Base-by-base conservation (phyloP, 2,113 vertebrate genomes). In the Vanacampus margaritifer region DNA sequence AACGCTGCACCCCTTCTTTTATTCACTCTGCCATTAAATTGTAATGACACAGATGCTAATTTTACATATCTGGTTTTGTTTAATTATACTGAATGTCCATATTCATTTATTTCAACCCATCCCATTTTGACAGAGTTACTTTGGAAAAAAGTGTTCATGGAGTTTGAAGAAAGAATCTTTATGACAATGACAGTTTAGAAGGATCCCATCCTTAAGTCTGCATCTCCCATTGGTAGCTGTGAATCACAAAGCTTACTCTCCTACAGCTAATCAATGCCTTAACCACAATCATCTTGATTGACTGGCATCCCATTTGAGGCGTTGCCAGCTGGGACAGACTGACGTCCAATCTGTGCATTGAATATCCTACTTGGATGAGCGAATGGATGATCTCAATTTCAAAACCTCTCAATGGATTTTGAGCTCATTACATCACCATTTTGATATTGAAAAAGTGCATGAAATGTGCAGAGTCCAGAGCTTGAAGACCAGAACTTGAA, bases 31-130 rank as follows among this genome's bases (percentile, higher is more conserved):
- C 82, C 87, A 70, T 87, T 86, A 87, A 78, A 79, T 79, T 88
- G 86, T 89, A 92, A 91, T 89, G 87, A 89, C 90, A 84, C 73
- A 72, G 83, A 90, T 84, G 86, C 90, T 92, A 91, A 92, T 91
- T 92, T 91, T 91, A 92, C 89, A 91, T 89, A 87, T 84, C 82
- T 83, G 86, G 76, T 87, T 91, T 87, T 59, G 68, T 92, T 90
- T 90, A 91, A 92, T 91, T 54, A 54, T 91, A 92, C 87, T 85
- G 78, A 87, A 86, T 90, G 90, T 90, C 86, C 88, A 84, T 83
- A 80, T 67, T 81, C 78, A 73, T 84, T 79, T 72, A 63, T 80
- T 69, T 86, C 83, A 80, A 91, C 90, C 89, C 87, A 90, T 91
- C 69, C 58, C 69, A 75, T 78, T 23, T 57, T 75, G 78, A 85